Percentiles rank a stretch among this genome's conserved stretches.
Evolutionary conservation across 1,140 invertebrate species (phyloP).

Genomic region (Semibalanus balanoides): DNA sequence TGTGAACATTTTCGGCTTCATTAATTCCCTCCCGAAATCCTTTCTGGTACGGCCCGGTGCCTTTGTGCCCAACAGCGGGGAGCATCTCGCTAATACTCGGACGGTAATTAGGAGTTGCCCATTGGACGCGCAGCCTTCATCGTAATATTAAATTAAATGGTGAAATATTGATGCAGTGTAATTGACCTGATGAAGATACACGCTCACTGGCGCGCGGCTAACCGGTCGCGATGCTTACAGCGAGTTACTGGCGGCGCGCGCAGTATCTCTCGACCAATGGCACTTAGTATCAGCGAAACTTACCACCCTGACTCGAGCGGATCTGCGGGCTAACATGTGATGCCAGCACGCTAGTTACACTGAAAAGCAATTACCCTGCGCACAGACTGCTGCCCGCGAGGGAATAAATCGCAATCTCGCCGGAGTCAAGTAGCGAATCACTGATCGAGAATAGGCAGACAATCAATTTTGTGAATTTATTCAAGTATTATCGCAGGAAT

Average conservation of each 20-base stretch:
- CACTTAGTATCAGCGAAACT: too few species aligned
- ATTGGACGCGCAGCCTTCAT: not conserved
- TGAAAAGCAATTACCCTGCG: not conserved
- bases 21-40: not conserved
- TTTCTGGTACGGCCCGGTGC: not conserved
- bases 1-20: not conserved
- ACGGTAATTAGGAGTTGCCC: not conserved
- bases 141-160: not conserved
- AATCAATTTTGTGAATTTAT: too few species aligned
- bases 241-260: not conserved
- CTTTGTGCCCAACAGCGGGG: not conserved
- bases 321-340: too few species aligned
- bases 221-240: not conserved
- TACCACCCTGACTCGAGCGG: not conserved
- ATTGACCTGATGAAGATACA: not conserved
- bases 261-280: not conserved
- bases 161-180: not conserved
- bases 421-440: too few species aligned
- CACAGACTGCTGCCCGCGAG: not conserved
- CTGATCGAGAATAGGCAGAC: too few species aligned
- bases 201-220: not conserved
- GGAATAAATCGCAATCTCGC: not conserved
- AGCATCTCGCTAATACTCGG: not conserved
- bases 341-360: too few species aligned
- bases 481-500: too few species aligned